A percentile compares a stretch with the other conserved stretches of the same genome.
Conservation (phyloP, 2,888 invertebrate genomes). For the Crossocerus cetratus region DNA sequence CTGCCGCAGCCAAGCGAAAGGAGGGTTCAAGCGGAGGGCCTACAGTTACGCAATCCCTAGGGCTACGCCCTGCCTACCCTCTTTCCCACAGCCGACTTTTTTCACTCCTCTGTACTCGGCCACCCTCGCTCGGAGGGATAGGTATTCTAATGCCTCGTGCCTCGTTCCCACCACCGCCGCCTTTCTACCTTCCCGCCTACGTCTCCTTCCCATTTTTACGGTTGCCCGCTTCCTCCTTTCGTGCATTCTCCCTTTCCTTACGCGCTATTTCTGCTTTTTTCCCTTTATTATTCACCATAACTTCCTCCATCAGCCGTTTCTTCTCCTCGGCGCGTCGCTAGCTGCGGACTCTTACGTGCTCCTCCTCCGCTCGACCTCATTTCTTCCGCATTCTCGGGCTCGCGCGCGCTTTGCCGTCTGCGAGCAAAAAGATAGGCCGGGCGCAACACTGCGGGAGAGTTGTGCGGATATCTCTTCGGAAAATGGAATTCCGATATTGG, state of each 20-base stretch:
- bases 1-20: slow-evolving; percentile 44
- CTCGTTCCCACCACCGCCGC: slow-evolving; percentile 40
- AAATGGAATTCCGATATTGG: slow-evolving; percentile 65
- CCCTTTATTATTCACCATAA: slow-evolving; percentile 5
- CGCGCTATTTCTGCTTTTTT: not conserved
- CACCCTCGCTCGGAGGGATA: slow-evolving; percentile 38
- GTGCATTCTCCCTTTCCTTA: slow-evolving; percentile 15
- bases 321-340: not conserved
- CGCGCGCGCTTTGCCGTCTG: not conserved
- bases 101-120: slow-evolving; percentile 41
- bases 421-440: not conserved
- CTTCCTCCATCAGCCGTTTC: slow-evolving; percentile 16
- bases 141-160: slow-evolving; percentile 66
- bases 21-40: slow-evolving; percentile 46
- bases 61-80: slow-evolving; percentile 35
- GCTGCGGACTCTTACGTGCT: slow-evolving; percentile 14
- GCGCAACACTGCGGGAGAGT: not conserved
- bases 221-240: slow-evolving; percentile 27
- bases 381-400: slow-evolving; percentile 2
- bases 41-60: slow-evolving; percentile 48
- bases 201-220: slow-evolving; percentile 37
- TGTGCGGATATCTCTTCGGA: not conserved
- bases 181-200: slow-evolving; percentile 45
- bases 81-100: slow-evolving; percentile 28
- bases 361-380: slow-evolving; percentile 1